Base-by-base conservation (phyloP, 2,113 vertebrate species). In the Aythya baeri region DNA sequence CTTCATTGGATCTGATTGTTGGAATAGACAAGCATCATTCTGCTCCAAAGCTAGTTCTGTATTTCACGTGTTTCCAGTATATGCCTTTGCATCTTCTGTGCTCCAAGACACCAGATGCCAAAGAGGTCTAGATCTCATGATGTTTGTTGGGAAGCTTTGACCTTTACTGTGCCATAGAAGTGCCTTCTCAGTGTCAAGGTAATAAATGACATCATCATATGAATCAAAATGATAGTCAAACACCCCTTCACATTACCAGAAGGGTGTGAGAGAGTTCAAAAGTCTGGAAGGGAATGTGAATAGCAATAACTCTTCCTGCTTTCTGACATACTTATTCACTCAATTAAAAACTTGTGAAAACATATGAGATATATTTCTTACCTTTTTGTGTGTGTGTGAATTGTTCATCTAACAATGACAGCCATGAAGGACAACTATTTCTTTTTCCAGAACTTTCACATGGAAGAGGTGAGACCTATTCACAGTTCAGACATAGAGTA, bases 191-290 rank as follows among this genome's bases (percentile, higher is more conserved):
- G 36, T 21, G 23, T 55, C 27, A 59, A 44, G 25, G 25, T 32
- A 29, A 31, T 0, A 5, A 26, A 41, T 43, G 49, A 66, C 31
- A 71, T 50, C 41, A 79, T 9, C 8, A 41, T 11, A 31, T 17
- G 27, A 63, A 68, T 26, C 8, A 59, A 61, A 72, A 54, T 14
- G 8, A 27, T 25, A n/a, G 31, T 76, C 36, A 50, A 10, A 7
- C 7, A 15, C 3, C 4, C 2, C 4, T 36, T 16, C 2, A 0
- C 9, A n/a, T 27, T 62, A 82, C 3, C 46, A 85, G 32, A 6
- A n/a, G 1, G 11, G 2, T 0, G 1, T 46, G 65, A 84, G 17
- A 54, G 17, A 71, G 8, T 62, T 84, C 70, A 78, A 29, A 85
- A 62, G 4, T 38, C n/a, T 78, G 4, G 16, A 58, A 67, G 5